phyloP scores from a whole-genome alignment of 1,140 invertebrate genomes.

The Neodiprion pinetum region DNA sequence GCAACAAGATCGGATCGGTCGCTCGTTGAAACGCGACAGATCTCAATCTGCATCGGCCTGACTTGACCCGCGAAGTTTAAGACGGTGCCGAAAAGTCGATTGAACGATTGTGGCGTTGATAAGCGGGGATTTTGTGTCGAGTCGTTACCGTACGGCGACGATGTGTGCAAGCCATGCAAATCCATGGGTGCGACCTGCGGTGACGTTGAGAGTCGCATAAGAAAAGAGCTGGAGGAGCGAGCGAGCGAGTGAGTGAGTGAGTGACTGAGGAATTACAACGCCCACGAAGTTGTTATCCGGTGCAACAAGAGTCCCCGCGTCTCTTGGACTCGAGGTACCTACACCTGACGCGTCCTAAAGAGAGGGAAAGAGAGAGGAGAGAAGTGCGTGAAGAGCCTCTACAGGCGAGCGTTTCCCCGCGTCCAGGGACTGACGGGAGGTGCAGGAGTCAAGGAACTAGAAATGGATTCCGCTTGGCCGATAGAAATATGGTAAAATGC shows the following conservation, averaged over 20 bases:
- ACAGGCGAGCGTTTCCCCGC: not conserved
- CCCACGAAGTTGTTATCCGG: slow-evolving; percentile 3
- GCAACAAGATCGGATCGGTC: not conserved
- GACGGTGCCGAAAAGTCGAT: too few species aligned
- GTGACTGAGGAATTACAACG: not conserved
- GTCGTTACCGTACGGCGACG: too few species aligned
- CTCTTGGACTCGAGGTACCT: not conserved
- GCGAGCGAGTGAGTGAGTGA: not conserved
- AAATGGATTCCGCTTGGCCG: slow-evolving; percentile 45
- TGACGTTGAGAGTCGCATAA: too few species aligned
- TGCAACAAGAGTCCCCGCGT: not conserved
- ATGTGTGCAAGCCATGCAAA: too few species aligned
- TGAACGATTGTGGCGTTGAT: too few species aligned
- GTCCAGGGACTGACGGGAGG: slow-evolving; percentile 17
- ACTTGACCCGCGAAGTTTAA: too few species aligned
- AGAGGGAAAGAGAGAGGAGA: slow-evolving; percentile 21
- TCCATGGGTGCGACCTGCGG: too few species aligned
- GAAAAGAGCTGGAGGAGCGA: too few species aligned
- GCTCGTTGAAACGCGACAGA: too few species aligned
- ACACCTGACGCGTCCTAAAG: slow-evolving; percentile 11
- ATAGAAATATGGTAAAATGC: slow-evolving; percentile 25
- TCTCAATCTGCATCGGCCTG: too few species aligned
- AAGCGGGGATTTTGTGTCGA: too few species aligned
- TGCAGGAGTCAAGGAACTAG: slow-evolving; percentile 45
- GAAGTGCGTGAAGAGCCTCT: slow-evolving; percentile 20